phyloP scores from a whole-genome alignment of 2,888 invertebrate genomes.

The Elgonia sp. region DNA sequence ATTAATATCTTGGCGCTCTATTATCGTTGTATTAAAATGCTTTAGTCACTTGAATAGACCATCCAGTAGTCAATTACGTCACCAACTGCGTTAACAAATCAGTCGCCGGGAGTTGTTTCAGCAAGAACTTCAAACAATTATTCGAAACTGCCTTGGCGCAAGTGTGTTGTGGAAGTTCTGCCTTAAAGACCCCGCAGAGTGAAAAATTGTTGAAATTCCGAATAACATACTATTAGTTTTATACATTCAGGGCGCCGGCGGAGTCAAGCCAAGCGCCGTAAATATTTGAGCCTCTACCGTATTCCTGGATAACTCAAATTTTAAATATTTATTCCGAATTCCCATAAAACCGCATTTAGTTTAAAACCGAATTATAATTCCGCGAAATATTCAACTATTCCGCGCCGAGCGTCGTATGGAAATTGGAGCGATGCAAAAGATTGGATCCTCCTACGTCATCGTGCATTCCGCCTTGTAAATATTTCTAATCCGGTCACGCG shows the following conservation, averaged over 20 bases:
- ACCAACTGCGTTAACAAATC: not conserved
- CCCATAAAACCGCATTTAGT: conserved; percentile 65
- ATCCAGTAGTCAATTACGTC: not conserved
- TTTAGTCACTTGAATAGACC: too few relatives aligned
- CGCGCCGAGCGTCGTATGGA: conserved; percentile 28
- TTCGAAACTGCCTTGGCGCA: conserved; percentile 6
- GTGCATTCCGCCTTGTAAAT: conserved; percentile 24
- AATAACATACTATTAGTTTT: conserved; percentile 60
- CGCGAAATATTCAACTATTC: conserved; percentile 58
- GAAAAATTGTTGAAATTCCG: conserved; percentile 69
- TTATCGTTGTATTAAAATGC: too few relatives aligned
- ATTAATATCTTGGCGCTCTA: too few relatives aligned
- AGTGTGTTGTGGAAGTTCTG: conserved; percentile 2
- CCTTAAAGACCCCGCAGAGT: conserved; percentile 23
- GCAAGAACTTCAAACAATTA: conserved; percentile 3
- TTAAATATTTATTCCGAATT: conserved; percentile 66
- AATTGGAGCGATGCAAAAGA: conserved; percentile 38
- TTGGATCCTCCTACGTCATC: conserved; percentile 16
- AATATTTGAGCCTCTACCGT: conserved; percentile 56
- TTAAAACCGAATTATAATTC: conserved; percentile 67
- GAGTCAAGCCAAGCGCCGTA: conserved; percentile 30
- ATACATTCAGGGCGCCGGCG: conserved; percentile 54
- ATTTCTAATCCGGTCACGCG: conserved; percentile 59
- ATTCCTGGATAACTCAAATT: conserved; percentile 61
- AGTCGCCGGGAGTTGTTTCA: not conserved